Percentiles rank a stretch among this genome's conserved stretches.
Evolutionary conservation across 2,797 vertebrate genomes (phyloP).

Genomic region (Falco rusticolus): DNA sequence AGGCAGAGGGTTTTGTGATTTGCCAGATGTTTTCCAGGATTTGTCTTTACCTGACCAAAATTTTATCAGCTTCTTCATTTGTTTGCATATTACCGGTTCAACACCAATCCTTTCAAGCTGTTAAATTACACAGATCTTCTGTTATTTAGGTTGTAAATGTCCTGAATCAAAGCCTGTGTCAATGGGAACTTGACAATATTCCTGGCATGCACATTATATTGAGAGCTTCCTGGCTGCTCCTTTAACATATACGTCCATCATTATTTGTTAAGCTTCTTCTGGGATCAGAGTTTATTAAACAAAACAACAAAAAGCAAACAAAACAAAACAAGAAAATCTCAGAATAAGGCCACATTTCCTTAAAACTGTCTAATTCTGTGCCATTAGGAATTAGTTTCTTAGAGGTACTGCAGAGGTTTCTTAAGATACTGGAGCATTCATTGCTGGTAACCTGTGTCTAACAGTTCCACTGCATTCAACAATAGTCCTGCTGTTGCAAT

Average conservation of each 20-base stretch:
- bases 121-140: slow-evolving; percentile 11
- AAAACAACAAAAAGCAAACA: neutral
- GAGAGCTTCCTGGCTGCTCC: neutral
- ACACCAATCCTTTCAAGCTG: neutral
- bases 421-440: neutral
- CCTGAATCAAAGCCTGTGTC: slow-evolving; percentile 8
- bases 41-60: neutral
- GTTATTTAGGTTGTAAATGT: neutral
- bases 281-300: neutral
- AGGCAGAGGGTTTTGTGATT: neutral
- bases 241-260: neutral
- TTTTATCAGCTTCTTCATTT: neutral
- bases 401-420: neutral
- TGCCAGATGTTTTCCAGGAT: neutral
- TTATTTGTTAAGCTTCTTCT: slow-evolving; percentile 19
- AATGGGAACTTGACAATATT: neutral
- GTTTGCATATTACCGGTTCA: neutral
- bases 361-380: neutral
- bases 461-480: neutral
- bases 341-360: neutral
- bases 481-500: neutral
- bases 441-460: neutral
- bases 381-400: neutral
- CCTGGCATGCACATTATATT: neutral
- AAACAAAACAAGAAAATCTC: neutral